phyloP scores from a whole-genome alignment of 1,140 invertebrate genomes.

The Zophobas morio region DNA sequence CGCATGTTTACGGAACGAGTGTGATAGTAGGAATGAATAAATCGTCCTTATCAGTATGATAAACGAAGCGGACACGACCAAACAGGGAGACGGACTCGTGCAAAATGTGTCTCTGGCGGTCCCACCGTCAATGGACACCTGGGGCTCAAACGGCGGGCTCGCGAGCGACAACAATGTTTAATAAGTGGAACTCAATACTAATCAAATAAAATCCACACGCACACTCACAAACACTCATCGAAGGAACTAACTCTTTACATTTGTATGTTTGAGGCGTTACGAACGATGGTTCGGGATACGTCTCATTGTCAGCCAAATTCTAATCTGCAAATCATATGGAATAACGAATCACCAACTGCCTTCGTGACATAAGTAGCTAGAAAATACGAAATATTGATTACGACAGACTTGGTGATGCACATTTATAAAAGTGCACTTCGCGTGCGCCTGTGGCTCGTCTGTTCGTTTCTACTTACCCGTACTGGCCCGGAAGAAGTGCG shows the following conservation, averaged over 20 bases:
- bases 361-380: constrained; percentile 64
- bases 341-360: constrained; percentile 65
- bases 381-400: constrained; percentile 66
- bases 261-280: constrained; percentile 62
- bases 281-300: constrained; percentile 56
- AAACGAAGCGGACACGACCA: constrained; percentile 28
- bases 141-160: constrained; percentile 36
- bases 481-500: constrained; percentile 78
- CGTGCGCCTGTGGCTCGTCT: constrained; percentile 44
- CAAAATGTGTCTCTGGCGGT: constrained; percentile 42
- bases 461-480: constrained; percentile 76
- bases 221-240: constrained; percentile 68
- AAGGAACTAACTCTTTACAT: constrained; percentile 66
- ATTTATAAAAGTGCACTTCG: constrained; percentile 48
- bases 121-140: constrained; percentile 33
- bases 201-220: constrained; percentile 65
- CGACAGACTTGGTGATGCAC: constrained; percentile 60
- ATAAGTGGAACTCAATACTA: constrained; percentile 66
- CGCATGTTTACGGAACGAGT: constrained; percentile 28
- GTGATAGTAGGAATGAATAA: constrained; percentile 37
- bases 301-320: constrained; percentile 63
- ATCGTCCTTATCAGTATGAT: constrained; percentile 45
- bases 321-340: constrained; percentile 65
- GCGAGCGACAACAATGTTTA: constrained; percentile 33
- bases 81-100: constrained; percentile 44